phyloP scores from a whole-genome alignment of 2,113 vertebrate species.

The Takifugu flavidus region DNA sequence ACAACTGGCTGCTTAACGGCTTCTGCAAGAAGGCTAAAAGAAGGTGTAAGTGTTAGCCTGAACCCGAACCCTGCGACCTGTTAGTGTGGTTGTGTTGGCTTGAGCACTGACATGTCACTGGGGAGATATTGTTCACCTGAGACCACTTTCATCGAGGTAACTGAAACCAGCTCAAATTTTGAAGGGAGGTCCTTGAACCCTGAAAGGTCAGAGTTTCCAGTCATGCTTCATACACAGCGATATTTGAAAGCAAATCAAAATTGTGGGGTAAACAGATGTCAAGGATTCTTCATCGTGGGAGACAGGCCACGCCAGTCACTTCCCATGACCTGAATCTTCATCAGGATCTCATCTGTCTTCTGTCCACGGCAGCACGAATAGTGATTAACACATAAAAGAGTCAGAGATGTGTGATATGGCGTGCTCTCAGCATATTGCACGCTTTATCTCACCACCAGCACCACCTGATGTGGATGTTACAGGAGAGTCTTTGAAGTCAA shows the following conservation, averaged over 20 bases:
- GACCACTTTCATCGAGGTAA: no score
- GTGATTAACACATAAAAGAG: constrained; percentile 70
- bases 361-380: constrained; percentile 22
- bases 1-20: no score
- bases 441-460: constrained; percentile 8
- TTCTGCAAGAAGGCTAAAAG: no score
- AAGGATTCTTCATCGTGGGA: constrained; percentile 2
- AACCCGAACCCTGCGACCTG: no score
- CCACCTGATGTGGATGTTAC: constrained; percentile 52
- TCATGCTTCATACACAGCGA: constrained; percentile 14
- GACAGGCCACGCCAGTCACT: constrained; percentile 35
- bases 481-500: constrained; percentile 65
- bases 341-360: constrained; percentile 48
- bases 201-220: constrained; percentile 39
- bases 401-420: constrained; percentile 36
- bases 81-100: no score
- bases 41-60: no score
- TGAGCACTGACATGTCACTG: no score
- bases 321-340: constrained; percentile 62
- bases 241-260: constrained; percentile 23
- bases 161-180: constrained; percentile 1
- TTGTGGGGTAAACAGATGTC: constrained; percentile 44
- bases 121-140: no score
- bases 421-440: constrained; percentile 42
- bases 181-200: constrained; percentile 9